These are phyloP conservation scores for Chlorospingus semifuscus DNA, from an alignment of 2,797 vertebrate species.

Conservation along the genomic window DNA sequence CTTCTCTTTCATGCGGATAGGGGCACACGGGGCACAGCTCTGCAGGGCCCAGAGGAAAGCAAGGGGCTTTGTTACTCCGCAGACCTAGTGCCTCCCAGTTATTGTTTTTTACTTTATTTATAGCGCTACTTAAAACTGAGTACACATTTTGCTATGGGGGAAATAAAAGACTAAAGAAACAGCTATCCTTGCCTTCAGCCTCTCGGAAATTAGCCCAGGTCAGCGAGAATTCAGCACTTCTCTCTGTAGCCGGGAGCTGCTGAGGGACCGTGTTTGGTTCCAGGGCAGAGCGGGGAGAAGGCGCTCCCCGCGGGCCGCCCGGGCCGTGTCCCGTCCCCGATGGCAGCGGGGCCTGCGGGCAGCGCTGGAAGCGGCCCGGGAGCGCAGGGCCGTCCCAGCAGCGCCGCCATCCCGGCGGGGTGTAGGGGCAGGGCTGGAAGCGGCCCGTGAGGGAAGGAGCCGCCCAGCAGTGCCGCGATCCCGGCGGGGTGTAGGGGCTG, in stretches of 20 bases:
- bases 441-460: background rate
- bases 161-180: background rate
- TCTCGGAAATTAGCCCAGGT: background rate
- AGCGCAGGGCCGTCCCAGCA: background rate
- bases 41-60: background rate
- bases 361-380: background rate
- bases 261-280: fast-evolving
- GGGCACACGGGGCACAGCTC: background rate
- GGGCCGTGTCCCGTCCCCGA: fast-evolving
- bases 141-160: conserved; percentile 33
- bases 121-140: conserved; percentile 4
- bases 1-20: background rate
- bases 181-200: background rate
- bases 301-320: too few species aligned
- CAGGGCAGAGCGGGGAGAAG: background rate
- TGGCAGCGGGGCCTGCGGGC: background rate
- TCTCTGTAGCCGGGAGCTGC: fast-evolving
- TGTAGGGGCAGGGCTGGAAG: background rate
- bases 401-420: fast-evolving
- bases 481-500: background rate
- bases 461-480: too few species aligned
- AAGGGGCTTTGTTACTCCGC: background rate
- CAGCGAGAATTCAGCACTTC: background rate
- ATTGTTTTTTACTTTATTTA: conserved; percentile 23
- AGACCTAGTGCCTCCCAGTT: background rate